Evolutionary conservation across 2,888 invertebrate genomes (phyloP), one percentile per base, ranked within the genome.

Genomic region (Rapana venosa): DNA sequence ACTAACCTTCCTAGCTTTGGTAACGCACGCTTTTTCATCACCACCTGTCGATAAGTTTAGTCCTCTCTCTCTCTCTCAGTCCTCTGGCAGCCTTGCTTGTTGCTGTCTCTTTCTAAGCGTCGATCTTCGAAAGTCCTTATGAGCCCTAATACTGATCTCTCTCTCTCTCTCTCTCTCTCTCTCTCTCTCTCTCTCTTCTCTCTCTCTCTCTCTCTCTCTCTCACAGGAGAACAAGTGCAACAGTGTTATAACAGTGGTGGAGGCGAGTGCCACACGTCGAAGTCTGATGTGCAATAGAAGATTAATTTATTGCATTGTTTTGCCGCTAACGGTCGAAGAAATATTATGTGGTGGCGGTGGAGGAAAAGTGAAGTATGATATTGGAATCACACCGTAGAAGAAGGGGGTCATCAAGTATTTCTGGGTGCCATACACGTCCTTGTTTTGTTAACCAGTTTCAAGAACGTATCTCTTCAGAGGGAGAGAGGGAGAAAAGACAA

Each of bases 251-350:
- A 13, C 30, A 32, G 77, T 61, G 20, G 20, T 11, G 13, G 77
- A 79, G 32, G 32, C 17, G 32, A 79, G 35, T 79, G 26, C 20
- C 35, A 79, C 77, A 32, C 35, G 32, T 8, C 77, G 77, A 79
- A 32, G 32, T 5, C 20, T 79, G 77, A 79, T 32, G 77, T 79
- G 77, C 77, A 79, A 35, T 79, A 15, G 77, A 79, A 15, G 77
- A 79, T 32, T 79, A 79, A 79, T 79, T 79, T 79, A 79, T 79
- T 79, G 77, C 77, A 79, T 79, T 61, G 61, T 61, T 61, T 61
- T 61, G 61, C 22, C 15, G 2, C 32, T 32, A 79, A 79, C 30
- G 35, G 30, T 15, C 26, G 32, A 79, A 79, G 77, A 35, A 17
- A 35, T 30, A n/a, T 47, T 47, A 47, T 47, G 47, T 47, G 47